Evolutionary conservation across 2,797 vertebrate genomes (phyloP), one percentile per base, ranked within the genome.

Genomic region (Myotis myotis): DNA sequence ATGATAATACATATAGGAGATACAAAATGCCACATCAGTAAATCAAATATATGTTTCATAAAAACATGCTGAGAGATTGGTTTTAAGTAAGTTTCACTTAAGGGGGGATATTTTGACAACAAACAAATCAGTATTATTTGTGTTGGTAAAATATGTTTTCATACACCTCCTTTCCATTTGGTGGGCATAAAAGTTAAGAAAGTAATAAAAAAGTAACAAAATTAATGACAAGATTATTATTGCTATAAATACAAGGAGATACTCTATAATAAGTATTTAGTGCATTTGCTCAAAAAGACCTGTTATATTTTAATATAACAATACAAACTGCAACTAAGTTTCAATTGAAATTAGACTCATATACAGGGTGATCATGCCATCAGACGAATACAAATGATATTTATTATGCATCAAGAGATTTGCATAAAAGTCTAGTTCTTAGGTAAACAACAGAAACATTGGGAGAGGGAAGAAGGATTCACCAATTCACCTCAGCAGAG

Each of bases 21-120:
- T 89, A 88, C 36, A 94, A 68, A 85, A 38, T 55, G 68, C 62
- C 49, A 6, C 71, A 75, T 88, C 19, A 57, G n/a, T 74, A 41
- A 94, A 68, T 93, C 80, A 93, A 89, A 95, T 41, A 62, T 28
- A 76, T 17, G 28, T 79, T 91, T 94, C 86, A 78, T 93, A 87
- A 57, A 55, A 87, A 81, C 15, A 81, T 90, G 41, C 51, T 94
- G 72, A 93, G 95, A 74, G 23, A 95, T 38, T 93, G 16, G 75
- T 51, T 85, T 90, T 74, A 94, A 96, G 68, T 66, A 53, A 15
- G 22, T 76, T 94, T 86, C 17, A 70, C 60, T 72, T 60, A n/a
- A 76, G 10, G 41, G 17, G 15, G 15, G 10, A 66, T 94, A 82
- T 51, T 87, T 41, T 60, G 51, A 95, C 47, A 93, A 78, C 51